Evolutionary conservation across 2,113 vertebrate genomes (phyloP), one percentile per base, ranked within the genome.

Genomic region (Tupaia tana): DNA sequence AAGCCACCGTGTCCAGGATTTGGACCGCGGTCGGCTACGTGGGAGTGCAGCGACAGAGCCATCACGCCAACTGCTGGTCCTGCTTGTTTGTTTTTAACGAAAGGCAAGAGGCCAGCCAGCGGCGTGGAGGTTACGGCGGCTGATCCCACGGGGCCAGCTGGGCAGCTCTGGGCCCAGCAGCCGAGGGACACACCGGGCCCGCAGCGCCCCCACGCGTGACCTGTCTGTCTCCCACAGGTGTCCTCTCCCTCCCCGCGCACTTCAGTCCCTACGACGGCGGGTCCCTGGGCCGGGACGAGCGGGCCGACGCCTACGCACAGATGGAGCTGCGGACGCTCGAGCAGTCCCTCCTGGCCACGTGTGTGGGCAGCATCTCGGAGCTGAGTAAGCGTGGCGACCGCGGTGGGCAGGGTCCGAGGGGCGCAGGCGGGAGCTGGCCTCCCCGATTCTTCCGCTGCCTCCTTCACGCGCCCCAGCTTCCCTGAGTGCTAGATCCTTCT

Each of bases 341-440:
- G 97, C 99, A 99, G 97, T 99, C 99, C 25, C 98, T 99, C 90
- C 98, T 99, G 97, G 99, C 99, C 73, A 99, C 99, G 0, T 99
- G 99, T 0, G 99, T 99, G 71, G 99, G 99, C 95, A 99, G 99
- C 99, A 99, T 99, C 98, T 99, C 99, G 0, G 99, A 99, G 71
- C 99, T 99, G 95, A 99, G 99, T 99, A 96, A 99, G 99, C 99
- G 66, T 12, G 1, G 20, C 52, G 0, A 18, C 52, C 3, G 0
- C 1, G 0, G 6, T 56, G 2, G 2, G 9, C 14, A 7, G 79
- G 34, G 22, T 52, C 22, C 1, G 0, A 9, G 69, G 67, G 71
- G 34, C 11, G n/a, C 3, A 0, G 66, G 71, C 9, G 18, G 12
- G 80, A 34, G 19, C 16, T 58, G 0, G 0, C 20, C 29, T 3